Percentiles rank a stretch among this genome's conserved stretches.
Conservation (phyloP, 1,140 invertebrate genomes). For the Oryzaephilus surinamensis region DNA sequence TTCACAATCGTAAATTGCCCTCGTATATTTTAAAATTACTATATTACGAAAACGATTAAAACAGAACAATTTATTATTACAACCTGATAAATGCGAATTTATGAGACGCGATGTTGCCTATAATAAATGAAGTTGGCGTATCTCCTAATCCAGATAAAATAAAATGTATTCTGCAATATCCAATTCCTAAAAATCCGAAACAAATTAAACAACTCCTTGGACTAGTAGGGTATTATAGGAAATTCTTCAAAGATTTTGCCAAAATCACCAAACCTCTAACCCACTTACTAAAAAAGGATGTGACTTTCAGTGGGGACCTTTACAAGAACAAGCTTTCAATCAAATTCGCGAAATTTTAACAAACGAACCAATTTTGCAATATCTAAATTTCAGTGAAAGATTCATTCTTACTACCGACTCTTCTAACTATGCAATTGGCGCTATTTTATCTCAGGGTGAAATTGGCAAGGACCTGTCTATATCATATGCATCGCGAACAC, state of each 20-base stretch:
- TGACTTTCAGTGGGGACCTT: too few species aligned
- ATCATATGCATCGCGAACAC: constrained; percentile 16
- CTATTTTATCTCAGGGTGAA: constrained; percentile 17
- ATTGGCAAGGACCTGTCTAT: constrained; percentile 17
- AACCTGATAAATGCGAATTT: too few species aligned
- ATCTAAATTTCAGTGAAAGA: constrained; percentile 23
- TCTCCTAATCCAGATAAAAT: too few species aligned
- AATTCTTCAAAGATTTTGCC: constrained; percentile 18
- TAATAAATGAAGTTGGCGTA: too few species aligned
- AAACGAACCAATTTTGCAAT: constrained; percentile 32
- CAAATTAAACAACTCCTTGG: constrained; percentile 5
- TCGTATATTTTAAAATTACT: too few species aligned
- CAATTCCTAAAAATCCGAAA: too few species aligned
- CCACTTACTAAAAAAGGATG: not conserved
- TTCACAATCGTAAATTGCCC: too few species aligned
- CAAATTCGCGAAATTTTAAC: constrained; percentile 27
- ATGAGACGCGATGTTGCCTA: too few species aligned
- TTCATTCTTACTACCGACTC: constrained; percentile 33
- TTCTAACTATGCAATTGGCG: constrained; percentile 25
- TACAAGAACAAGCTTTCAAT: constrained; percentile 31
- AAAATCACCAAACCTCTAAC: constrained; percentile 3
- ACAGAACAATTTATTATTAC: too few species aligned
- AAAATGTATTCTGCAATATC: too few species aligned
- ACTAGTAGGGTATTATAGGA: constrained; percentile 16
- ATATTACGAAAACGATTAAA: too few species aligned